Conservation (phyloP, 2,888 invertebrate species). For the Tetragonisca angustula region DNA sequence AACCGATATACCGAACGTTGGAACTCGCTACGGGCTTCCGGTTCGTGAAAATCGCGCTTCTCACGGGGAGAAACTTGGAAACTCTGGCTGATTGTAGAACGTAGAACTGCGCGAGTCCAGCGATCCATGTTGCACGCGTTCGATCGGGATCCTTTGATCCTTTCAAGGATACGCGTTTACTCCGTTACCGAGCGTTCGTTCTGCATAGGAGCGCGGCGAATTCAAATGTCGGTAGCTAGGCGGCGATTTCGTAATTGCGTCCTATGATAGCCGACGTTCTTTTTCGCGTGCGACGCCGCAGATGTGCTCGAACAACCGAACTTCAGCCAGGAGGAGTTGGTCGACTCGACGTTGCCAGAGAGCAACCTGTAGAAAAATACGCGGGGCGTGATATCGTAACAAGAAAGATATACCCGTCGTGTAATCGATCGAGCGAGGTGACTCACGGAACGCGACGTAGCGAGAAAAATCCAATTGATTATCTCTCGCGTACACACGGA, state of each 20-base stretch:
- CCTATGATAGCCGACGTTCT: background rate
- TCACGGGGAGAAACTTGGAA: no score
- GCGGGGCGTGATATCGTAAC: slow-evolving; percentile 27
- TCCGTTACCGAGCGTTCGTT: no score
- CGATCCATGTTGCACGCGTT: no score
- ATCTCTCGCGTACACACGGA: background rate
- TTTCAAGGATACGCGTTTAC: no score
- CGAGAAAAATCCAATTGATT: slow-evolving; percentile 15
- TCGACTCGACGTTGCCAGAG: slow-evolving; percentile 6
- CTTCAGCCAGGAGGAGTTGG: background rate
- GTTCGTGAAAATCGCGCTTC: background rate
- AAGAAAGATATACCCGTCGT: slow-evolving; percentile 28
- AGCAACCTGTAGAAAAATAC: slow-evolving; percentile 22
- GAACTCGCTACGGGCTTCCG: slow-evolving; percentile 22
- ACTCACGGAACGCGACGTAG: slow-evolving; percentile 34
- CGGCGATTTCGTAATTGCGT: background rate
- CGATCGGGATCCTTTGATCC: no score
- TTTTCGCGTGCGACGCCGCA: slow-evolving; percentile 36
- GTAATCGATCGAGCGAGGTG: slow-evolving; percentile 49
- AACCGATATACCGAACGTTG: background rate
- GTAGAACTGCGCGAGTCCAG: background rate
- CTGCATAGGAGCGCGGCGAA: slow-evolving; percentile 18
- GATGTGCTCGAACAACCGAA: slow-evolving; percentile 10
- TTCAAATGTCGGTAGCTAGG: slow-evolving; percentile 44
- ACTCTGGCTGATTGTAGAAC: background rate